These are phyloP conservation scores for Nesometra sesokonis DNA, from an alignment of 35 echinoderm and acorn worm species.

Conservation along the genomic window DNA sequence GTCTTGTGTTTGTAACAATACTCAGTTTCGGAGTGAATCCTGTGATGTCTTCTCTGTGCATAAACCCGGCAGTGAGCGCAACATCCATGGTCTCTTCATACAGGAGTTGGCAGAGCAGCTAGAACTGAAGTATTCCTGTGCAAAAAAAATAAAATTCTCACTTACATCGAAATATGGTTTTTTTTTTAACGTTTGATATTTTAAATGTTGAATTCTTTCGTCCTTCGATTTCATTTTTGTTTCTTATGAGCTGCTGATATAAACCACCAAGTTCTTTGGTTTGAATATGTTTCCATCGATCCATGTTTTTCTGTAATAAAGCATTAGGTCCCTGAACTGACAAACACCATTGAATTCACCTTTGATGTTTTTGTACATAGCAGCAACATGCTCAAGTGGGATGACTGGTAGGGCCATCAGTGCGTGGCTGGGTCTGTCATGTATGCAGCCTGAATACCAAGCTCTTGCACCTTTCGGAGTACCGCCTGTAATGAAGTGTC, in stretches of 20 bases:
- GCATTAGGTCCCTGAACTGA: background rate
- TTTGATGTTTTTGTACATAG: background rate
- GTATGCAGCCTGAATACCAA: background rate
- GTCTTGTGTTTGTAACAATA: too few relatives aligned
- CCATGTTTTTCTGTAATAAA: background rate
- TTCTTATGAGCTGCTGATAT: background rate
- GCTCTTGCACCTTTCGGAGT: background rate
- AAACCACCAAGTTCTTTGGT: background rate
- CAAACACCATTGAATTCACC: background rate
- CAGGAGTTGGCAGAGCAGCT: too few relatives aligned
- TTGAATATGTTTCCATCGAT: background rate
- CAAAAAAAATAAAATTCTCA: too few relatives aligned
- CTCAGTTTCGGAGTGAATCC: too few relatives aligned
- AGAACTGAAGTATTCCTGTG: too few relatives aligned
- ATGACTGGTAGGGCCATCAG: background rate
- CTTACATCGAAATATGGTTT: too few relatives aligned
- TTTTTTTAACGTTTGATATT: too few relatives aligned
- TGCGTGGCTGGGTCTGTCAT: background rate
- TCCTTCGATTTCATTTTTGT: background rate
- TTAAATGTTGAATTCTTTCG: too few relatives aligned
- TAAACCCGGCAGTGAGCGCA: too few relatives aligned
- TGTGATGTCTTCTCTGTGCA: too few relatives aligned
- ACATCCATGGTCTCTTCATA: too few relatives aligned
- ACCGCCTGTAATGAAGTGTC: background rate
- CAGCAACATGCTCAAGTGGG: background rate